Percentiles rank a stretch among this genome's conserved stretches.
These are phyloP conservation scores for Drosophila bifasciata DNA, from an alignment of 1,140 invertebrate species.

Conservation along the genomic window DNA sequence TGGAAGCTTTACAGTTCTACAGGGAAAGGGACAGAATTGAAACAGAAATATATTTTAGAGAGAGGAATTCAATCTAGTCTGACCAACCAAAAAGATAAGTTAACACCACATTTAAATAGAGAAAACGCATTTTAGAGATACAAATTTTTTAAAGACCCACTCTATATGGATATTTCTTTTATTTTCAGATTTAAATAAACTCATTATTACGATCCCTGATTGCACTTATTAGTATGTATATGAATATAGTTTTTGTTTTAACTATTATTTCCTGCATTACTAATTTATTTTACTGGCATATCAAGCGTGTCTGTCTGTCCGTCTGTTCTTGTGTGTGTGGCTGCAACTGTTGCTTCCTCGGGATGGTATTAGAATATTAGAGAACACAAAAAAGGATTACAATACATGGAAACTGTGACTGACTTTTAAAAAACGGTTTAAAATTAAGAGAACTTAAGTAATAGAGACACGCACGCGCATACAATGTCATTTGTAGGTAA, in stretches of 20 bases:
- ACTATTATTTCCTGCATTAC: slow-evolving; percentile 17
- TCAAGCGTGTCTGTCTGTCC: slow-evolving; percentile 7
- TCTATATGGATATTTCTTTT: too few relatives aligned
- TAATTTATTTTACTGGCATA: slow-evolving; percentile 22
- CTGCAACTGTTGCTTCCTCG: slow-evolving; percentile 18
- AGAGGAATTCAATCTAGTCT: too few relatives aligned
- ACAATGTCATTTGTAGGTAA: slow-evolving; percentile 22
- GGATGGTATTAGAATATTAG: background rate
- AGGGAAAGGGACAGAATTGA: too few relatives aligned
- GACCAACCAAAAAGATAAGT: too few relatives aligned
- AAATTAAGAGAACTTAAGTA: slow-evolving; percentile 7
- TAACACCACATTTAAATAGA: too few relatives aligned
- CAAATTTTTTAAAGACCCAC: too few relatives aligned
- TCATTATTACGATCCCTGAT: too few relatives aligned
- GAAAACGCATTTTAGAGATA: too few relatives aligned
- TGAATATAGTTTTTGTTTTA: slow-evolving; percentile 22
- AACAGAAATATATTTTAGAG: too few relatives aligned
- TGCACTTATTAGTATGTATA: background rate
- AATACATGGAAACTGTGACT: slow-evolving; percentile 3
- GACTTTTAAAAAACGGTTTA: background rate
- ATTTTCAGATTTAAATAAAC: too few relatives aligned
- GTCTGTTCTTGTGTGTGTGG: background rate
- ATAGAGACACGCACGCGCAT: slow-evolving; percentile 20
- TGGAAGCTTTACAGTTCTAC: too few relatives aligned
- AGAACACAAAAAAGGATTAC: slow-evolving; percentile 3